phyloP scores from a whole-genome alignment of 2,888 invertebrate genomes.

The Ariolimax columbianus region DNA sequence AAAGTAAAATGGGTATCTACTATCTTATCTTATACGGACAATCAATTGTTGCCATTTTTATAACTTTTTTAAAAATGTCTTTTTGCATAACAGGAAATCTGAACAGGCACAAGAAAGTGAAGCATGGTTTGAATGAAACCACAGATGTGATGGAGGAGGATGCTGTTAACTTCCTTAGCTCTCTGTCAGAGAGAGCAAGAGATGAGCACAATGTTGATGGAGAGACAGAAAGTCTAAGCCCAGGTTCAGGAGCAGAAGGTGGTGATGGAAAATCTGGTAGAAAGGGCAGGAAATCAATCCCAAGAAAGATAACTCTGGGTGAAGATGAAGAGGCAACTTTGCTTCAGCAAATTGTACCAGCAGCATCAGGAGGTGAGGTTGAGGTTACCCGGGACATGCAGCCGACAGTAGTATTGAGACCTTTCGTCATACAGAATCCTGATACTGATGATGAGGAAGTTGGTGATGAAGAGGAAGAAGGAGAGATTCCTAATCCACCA shows the following conservation, averaged over 20 bases:
- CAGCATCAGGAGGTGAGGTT: constrained; percentile 17
- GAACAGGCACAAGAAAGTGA: constrained; percentile 76
- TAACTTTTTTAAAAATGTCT: background rate
- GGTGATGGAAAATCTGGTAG: constrained; percentile 46
- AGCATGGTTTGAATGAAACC: constrained; percentile 73
- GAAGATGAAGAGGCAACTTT: constrained; percentile 28
- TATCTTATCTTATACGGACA: too few species aligned
- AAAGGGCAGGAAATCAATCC: constrained; percentile 48
- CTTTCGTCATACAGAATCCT: constrained; percentile 49
- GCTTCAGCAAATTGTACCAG: constrained; percentile 23
- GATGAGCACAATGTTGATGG: constrained; percentile 54
- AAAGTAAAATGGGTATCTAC: too few species aligned
- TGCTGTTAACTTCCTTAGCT: constrained; percentile 74
- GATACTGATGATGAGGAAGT: constrained; percentile 51
- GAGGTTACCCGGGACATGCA: too few species aligned
- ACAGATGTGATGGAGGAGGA: constrained; percentile 74
- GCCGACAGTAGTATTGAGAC: constrained; percentile 10
- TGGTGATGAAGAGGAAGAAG: constrained; percentile 29
- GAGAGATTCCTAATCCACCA: constrained; percentile 26
- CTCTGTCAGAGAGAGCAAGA: constrained; percentile 64
- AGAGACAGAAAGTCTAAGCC: constrained; percentile 44
- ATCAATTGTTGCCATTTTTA: too few species aligned
- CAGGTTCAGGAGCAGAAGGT: constrained; percentile 47
- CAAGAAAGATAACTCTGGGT: constrained; percentile 45
- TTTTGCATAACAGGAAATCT: constrained; percentile 69